Base-by-base conservation (phyloP, 2,888 invertebrate genomes). In the Boloria euphrosyne region DNA sequence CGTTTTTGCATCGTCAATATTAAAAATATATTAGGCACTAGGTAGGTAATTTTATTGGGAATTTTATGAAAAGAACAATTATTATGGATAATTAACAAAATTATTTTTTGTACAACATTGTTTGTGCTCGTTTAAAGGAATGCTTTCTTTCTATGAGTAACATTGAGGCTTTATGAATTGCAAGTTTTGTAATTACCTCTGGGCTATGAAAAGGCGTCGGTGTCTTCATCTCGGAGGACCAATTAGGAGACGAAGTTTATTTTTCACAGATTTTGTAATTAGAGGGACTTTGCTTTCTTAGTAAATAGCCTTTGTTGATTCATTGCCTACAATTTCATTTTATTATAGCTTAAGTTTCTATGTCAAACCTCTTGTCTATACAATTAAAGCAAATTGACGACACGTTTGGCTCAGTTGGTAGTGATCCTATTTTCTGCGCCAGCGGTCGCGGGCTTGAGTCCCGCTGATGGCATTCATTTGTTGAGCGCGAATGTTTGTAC, bases 261-360 rank as follows among this genome's bases (percentile, higher is more conserved):
- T 66, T 62, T 61, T 66, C 50, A 61, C 61, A 61, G 65, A 66
- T 66, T 66, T 66, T 60, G 54, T 55, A 60, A 61, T 61, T 66
- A 64, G 17, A 61, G 38, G 61, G 16, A 65, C 61, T 61, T 66
- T 61, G 58, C 58, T 46, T 52, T 58, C 57, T 50, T 57, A 16
- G 22, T 27, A 16, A 46, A 57, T 13, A 60, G 38, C 38, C 18
- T 54, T 54, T 62, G 47, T 54, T 22, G 27, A 16, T 22, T 14
- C 55, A 31, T 54, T 31, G n/a, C 38, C 16, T 13, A 49, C 49
- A 55, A 62, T n/a, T 46, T 38, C 18, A 52, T 47, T 53, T 49
- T 44, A 47, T 22, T 17, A 27, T 13, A 52, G 17, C 4, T 4
- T 13, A 49, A 38, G 31, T 38, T 38, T 38, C 31, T 38, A 38